A percentile compares a stretch with the other conserved stretches of the same genome.
phyloP scores from a whole-genome alignment of 2,113 vertebrate species.

The Hemichromis elongatus region DNA sequence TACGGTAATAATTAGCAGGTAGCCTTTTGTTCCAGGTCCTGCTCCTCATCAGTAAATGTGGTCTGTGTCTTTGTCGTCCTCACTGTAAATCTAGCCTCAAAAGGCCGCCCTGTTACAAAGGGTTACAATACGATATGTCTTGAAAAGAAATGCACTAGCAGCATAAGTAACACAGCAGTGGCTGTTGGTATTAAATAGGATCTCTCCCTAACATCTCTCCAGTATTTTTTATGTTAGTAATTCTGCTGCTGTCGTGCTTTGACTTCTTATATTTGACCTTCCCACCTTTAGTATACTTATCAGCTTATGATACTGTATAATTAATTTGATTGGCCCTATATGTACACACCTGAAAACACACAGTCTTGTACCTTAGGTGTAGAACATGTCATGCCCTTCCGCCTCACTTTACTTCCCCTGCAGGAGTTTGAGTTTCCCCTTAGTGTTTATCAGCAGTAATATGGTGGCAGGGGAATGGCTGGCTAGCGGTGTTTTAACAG shows the following conservation, averaged over 20 bases:
- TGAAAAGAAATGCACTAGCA: neutral
- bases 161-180: neutral
- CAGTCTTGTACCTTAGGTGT: neutral
- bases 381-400: neutral
- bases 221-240: neutral
- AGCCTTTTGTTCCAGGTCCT: no score
- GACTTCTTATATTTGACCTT: neutral
- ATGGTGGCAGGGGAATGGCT: neutral
- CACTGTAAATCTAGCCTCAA: no score
- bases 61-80: no score
- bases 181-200: neutral
- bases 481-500: conserved; percentile 21
- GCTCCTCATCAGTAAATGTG: no score
- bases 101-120: no score
- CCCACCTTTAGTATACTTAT: neutral
- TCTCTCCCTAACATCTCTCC: neutral
- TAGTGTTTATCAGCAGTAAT: conserved; percentile 19
- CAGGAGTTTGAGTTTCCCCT: neutral
- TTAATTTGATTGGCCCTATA: neutral
- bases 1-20: no score
- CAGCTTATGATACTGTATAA: neutral
- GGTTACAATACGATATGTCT: neutral
- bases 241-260: neutral
- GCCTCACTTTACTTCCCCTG: neutral
- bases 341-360: neutral